Evolutionary conservation across 35 echinoderm and acorn worm species (phyloP), one percentile per base, ranked within the genome.

Genomic region (Ophioderma brevispina): DNA sequence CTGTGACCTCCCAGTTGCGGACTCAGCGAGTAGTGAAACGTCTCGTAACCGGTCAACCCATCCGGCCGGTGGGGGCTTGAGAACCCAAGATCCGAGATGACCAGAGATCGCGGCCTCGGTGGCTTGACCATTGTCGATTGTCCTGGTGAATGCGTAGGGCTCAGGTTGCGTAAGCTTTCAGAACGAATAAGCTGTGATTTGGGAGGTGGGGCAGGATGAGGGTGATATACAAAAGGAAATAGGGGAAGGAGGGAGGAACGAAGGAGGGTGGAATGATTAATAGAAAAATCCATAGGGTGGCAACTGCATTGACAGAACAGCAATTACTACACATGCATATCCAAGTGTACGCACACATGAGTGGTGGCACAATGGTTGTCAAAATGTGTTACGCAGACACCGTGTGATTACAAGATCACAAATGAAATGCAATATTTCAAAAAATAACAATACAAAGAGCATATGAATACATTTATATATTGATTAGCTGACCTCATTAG

Each of bases 141-240:
- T 78, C 59, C 86, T 13, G 94, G 85, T 11, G 94, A 92, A 42
- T 79, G 87, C 14, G 84, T 41, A 4, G 89, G 94, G 80, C 85
- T 90, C 75, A 95, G 80, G 86, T 95, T 95, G 43, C 94, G 94
- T 10, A 95, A 86, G 40, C 94, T 95, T 52, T 95, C 94, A 50
- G 90, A 95, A 4, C 94, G 85, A 32, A 89, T 84, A 18, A 95
- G 32, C 94, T 95, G 90, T 52, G 55, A 64, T 63, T 70, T 37
- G 49, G 56, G 36, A 86, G 21, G 36, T 40, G n/a, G 21, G 32
- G 32, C 40, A 80, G 28, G 56, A 38, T 34, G 21, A 55, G 50
- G 1, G 31, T 15, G 70, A 37, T 33, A 34, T 40, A 80, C 33
- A 38, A 28, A 35, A 17, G 38, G 36, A 40, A 55, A 81, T 52